These are phyloP conservation scores for Dasyurus viverrinus DNA, from an alignment of 2,113 vertebrate genomes.

Conservation along the genomic window DNA sequence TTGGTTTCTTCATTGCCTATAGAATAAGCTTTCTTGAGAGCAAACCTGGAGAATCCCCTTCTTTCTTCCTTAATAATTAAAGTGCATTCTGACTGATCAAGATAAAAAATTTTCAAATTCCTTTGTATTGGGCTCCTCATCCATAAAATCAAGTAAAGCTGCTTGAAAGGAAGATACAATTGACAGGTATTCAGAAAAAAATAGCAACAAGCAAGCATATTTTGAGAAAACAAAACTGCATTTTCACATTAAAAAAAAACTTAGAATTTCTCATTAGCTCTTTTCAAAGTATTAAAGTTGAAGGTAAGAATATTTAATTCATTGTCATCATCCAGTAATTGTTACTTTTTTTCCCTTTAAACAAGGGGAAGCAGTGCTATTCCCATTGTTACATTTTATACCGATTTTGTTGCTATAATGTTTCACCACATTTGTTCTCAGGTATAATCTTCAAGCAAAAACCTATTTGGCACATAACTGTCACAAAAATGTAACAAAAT, in stretches of 20 bases:
- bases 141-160: conserved; percentile 51
- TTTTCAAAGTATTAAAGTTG: conserved; percentile 70
- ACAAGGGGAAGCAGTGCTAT: conserved; percentile 16
- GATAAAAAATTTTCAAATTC: conserved; percentile 33
- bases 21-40: neutral
- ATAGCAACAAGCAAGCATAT: conserved; percentile 52
- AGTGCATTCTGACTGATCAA: conserved; percentile 15
- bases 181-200: neutral
- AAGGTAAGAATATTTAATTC: conserved; percentile 22
- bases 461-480: conserved; percentile 76
- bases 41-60: neutral
- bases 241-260: conserved; percentile 49
- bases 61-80: conserved; percentile 21
- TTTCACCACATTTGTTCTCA: conserved; percentile 11
- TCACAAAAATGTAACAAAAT: conserved; percentile 74
- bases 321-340: neutral
- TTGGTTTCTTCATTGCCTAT: no score
- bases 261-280: conserved; percentile 13
- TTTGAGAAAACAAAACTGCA: conserved; percentile 65
- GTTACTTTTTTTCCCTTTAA: conserved; percentile 16
- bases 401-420: neutral
- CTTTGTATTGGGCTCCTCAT: conserved; percentile 2
- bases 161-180: neutral
- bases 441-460: neutral
- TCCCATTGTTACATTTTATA: neutral